Base-by-base conservation (phyloP, 2,113 vertebrate genomes). In the Myotis lucifugus region DNA sequence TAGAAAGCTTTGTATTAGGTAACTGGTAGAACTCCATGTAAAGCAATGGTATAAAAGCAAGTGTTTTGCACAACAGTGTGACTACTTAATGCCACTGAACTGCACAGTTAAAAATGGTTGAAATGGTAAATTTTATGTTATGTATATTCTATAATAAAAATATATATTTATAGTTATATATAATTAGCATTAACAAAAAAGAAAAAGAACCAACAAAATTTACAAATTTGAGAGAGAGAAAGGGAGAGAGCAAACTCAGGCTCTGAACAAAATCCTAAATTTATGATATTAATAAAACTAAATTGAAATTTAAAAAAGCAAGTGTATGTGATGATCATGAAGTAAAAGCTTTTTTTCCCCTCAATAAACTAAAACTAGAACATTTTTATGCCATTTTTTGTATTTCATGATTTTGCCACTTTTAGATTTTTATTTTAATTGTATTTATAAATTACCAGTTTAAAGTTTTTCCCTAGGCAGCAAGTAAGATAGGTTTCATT, bases 371-470 rank as follows among this genome's bases (percentile, higher is more conserved):
- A 27, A 64, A 61, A 64, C 17, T 72, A 19, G n/a, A 96, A 48
- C 18, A 61, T 40, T 2, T 42, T 19, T 82, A 0, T 73, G 40
- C n/a, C 32, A 29, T 73, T 54, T 37, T 73, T 50, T 82, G 2
- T 84, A 10, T 79, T 87, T 69, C 7, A 82, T 91, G 48, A 79
- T 73, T 91, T 95, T 66, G 61, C 17, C 86, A 91, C n/a, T 15
- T 81, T 90, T 81, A 88, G 85, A 83, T 29, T 70, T 72, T 54
- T 37, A 40, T 88, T 88, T 93, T 81, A 40, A 76, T 90, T 90
- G 2, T 92, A 88, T 94, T 92, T 96, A 6, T 52, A 86, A 70
- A 4, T 93, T 29, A 42, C 8, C 21, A 59, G 4, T 93, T 91
- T 67, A 76, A 2, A 95, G 72, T 9, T 81, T 95, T 88, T 21